These are phyloP conservation scores for Tenualosa thibaudeaui DNA, from an alignment of 2,797 vertebrate genomes.

Conservation along the genomic window DNA sequence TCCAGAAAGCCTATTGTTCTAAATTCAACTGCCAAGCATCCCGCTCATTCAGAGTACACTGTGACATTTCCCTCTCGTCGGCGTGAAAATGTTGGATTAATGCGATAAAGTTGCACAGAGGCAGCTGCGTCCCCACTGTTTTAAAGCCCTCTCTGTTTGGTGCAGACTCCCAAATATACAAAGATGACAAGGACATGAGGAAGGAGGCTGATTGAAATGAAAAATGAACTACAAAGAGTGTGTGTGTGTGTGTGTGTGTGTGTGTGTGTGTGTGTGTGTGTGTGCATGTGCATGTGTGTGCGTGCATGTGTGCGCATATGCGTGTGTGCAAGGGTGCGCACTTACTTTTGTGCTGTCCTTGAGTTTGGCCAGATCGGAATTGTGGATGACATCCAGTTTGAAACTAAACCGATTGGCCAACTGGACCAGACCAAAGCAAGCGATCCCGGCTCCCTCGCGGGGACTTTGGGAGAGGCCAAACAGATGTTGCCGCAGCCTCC, in stretches of 20 bases:
- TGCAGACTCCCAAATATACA: background rate
- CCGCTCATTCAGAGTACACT: background rate
- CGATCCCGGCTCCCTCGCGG: conserved; percentile 36
- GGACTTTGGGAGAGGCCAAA: conserved; percentile 49
- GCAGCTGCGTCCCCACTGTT: background rate
- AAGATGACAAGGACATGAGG: background rate
- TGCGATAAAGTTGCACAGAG: conserved; percentile 6
- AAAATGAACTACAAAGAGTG: background rate
- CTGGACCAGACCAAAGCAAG: conserved; percentile 36
- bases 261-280: conserved; percentile 18
- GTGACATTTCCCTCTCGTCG: background rate
- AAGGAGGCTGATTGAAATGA: too few relatives aligned
- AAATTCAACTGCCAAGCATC: background rate
- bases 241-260: conserved; percentile 14
- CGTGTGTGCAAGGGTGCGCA: background rate
- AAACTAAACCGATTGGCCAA: conserved; percentile 13
- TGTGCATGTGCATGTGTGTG: conserved; percentile 6
- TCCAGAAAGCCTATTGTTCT: conserved; percentile 3
- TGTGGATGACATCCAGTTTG: conserved; percentile 19
- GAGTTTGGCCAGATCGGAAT: conserved; percentile 31
- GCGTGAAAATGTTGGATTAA: conserved; percentile 1
- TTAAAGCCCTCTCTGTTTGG: background rate
- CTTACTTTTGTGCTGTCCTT: conserved; percentile 32
- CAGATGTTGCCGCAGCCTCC: conserved; percentile 52
- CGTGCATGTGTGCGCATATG: too few relatives aligned